Percentiles rank a stretch among this genome's conserved stretches.
These are phyloP conservation scores for Temnopleurus reevesii DNA, from an alignment of 53 echinoderm and acorn worm species.

Conservation along the genomic window DNA sequence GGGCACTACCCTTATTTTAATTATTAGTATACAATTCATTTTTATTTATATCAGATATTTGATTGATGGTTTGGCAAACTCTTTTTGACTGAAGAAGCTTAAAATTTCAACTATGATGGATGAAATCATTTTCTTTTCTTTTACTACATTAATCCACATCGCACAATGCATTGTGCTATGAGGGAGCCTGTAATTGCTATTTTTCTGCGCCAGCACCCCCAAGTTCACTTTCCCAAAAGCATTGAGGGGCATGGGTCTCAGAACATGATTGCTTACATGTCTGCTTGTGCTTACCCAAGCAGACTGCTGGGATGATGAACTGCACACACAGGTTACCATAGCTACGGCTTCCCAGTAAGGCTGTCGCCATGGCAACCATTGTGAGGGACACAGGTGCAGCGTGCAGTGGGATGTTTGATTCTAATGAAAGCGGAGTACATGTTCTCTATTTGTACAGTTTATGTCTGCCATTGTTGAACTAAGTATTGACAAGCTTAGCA, in stretches of 20 bases:
- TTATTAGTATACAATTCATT: too few relatives aligned
- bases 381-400: neutral
- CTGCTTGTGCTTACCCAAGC: neutral
- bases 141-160: too few relatives aligned
- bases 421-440: neutral
- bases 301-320: slow-evolving; percentile 3
- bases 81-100: too few relatives aligned
- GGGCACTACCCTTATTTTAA: too few relatives aligned
- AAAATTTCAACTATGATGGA: too few relatives aligned
- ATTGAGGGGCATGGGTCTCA: neutral
- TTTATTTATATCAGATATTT: too few relatives aligned
- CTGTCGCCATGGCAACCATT: slow-evolving; percentile 49
- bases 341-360: slow-evolving; percentile 51
- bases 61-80: too few relatives aligned
- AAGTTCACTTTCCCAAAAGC: neutral
- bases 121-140: too few relatives aligned
- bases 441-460: neutral
- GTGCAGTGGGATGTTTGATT: neutral
- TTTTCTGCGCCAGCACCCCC: neutral
- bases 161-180: too few relatives aligned
- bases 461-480: neutral
- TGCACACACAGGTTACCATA: slow-evolving; percentile 20
- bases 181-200: too few relatives aligned
- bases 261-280: neutral
- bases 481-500: neutral